These are phyloP conservation scores for Paratilapia polleni DNA, from an alignment of 2,113 vertebrate species.

Conservation along the genomic window DNA sequence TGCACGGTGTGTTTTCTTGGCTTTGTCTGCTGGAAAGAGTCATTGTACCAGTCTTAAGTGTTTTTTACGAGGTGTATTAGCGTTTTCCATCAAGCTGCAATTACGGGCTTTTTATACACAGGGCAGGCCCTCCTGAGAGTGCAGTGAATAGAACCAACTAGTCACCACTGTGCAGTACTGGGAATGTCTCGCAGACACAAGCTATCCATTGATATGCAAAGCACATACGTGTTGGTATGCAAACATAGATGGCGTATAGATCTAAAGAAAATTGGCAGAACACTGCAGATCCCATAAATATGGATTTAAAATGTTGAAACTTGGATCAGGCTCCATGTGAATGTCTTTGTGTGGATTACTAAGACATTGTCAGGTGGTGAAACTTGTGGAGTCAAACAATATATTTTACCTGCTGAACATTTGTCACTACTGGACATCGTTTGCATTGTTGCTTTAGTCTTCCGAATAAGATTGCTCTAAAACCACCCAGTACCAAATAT, in stretches of 20 bases:
- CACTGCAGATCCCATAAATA: conserved; percentile 32
- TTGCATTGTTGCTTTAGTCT: not conserved
- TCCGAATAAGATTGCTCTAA: conserved; percentile 7
- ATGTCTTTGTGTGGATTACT: not conserved
- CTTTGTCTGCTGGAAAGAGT: conserved; percentile 72
- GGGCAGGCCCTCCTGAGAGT: conserved; percentile 52
- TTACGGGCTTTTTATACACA: conserved; percentile 73
- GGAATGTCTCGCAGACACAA: conserved; percentile 39
- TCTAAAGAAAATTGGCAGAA: conserved; percentile 17
- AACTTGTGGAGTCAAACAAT: not conserved
- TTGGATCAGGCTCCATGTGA: not conserved
- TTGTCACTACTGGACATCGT: not conserved
- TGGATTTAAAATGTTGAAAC: conserved; percentile 23
- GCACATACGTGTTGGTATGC: conserved; percentile 50
- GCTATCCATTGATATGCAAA: conserved; percentile 69
- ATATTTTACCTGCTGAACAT: conserved; percentile 4
- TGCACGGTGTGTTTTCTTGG: conserved; percentile 61
- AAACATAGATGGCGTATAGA: conserved; percentile 53
- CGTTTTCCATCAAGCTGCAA: conserved; percentile 77
- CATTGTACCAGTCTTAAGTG: conserved; percentile 75
- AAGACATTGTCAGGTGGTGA: not conserved
- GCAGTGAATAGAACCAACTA: conserved; percentile 41
- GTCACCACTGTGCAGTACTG: conserved; percentile 37
- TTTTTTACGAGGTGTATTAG: conserved; percentile 77
- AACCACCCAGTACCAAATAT: conserved; percentile 21